Base-by-base conservation (phyloP, 2,113 vertebrate genomes). In the Megaceryle maxima region DNA sequence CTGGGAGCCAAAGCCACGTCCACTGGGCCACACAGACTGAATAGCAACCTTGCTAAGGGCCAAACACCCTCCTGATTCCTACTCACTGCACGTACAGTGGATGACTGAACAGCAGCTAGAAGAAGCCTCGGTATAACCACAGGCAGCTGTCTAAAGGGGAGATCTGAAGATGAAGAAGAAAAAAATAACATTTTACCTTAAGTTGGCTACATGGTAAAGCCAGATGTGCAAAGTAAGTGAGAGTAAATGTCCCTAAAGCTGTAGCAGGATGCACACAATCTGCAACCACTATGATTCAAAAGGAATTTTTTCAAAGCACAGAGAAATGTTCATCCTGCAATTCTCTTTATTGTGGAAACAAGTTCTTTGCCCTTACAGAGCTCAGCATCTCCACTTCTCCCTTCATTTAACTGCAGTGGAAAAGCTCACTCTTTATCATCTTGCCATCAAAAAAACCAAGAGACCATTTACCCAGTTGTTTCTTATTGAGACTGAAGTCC, bases 401-500 rank as follows among this genome's bases (percentile, higher is more conserved):
- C 16, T 25, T 28, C n/a, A 48, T 9, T 55, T 73, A 82, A 41
- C 10, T 56, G 83, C 53, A 62, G 7, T 16, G 77, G 28, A 88
- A 24, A 69, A 78, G 11, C 44, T 80, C 35, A 2, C 24, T 51
- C 44, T 86, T 64, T 88, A 59, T 50, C 14, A 24, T 39, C 43
- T 16, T 31, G 50, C 44, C 63, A 62, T 24, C 21, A 41, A 56
- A 89, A 37, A 74, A 41, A 72, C 11, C 39, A 16, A 76, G 50
- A 25, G 55, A 68, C 9, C 70, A 39, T 76, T 98, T 98, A 99
- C 99, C 99, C 21, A 99, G 95, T 76, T 99, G 99, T 94, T 99
- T 99, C 95, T 97, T 98, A 97, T 98, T 99, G 80, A 96, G 74
- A 92, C 97, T 99, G 97, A 99, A 99, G 97, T 99, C 99, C 94